Base-by-base conservation (phyloP, 2,888 invertebrate species). In the Dendrolimus pini region DNA sequence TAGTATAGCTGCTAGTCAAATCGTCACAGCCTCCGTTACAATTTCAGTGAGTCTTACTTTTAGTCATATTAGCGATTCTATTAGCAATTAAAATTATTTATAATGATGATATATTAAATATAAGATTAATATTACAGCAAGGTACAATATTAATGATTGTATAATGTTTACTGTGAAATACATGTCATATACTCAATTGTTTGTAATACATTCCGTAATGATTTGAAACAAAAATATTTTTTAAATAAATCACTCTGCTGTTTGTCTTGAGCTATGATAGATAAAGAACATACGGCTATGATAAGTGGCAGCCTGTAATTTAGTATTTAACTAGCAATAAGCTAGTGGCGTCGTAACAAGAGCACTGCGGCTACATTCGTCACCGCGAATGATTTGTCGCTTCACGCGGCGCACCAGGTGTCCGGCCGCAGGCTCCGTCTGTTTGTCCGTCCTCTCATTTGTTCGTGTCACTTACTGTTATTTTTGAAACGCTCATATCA, bases 401-500 rank as follows among this genome's bases (percentile, higher is more conserved):
- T n/a, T 9, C 61, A 59, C 62, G 57, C 58, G 47, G 12, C 9
- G 60, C 66, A 69, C 73, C 78, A 78, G 78, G 78, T 74, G 79
- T 70, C 68, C 54, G 62, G 58, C 62, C 66, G 63, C 69, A 74
- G 69, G 63, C 74, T 70, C 63, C 59, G 60, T 59, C 60, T 62
- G 64, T 68, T 66, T 67, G 68, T 69, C 68, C 59, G 66, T 68
- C 68, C 60, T 58, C 67, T 71, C 72, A 80, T 80, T 77, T 73
- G 74, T 80, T 69, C 60, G 59, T 64, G 77, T 77, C 76, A 72
- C 64, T 65, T 59, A 58, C 62, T 68, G 72, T 72, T 77, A 80
- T 76, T 81, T 82, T 70, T 68, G 68, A 71, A 65, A 65, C 61
- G 59, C 56, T 62, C 64, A 58, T 62, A 65, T 70, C 62, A 65